Evolutionary conservation across 1,140 invertebrate genomes (phyloP), one percentile per base, ranked within the genome.

Genomic region (Triops cancriformis): DNA sequence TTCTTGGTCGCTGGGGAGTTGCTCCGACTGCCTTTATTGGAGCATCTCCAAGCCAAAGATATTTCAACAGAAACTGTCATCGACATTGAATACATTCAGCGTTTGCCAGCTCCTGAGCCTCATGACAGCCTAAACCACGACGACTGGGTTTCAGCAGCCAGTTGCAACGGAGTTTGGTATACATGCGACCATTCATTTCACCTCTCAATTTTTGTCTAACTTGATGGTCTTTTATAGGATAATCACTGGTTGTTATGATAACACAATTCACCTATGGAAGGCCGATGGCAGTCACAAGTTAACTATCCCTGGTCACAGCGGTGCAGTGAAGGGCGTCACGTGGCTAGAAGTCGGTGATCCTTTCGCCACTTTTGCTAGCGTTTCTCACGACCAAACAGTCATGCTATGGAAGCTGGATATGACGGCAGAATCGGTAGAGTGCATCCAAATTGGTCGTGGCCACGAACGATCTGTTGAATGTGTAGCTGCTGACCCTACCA

Each of bases 181-280:
- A 78, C 83, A 77, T 18, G 9, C 31, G 51, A 14, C 18, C 27
- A 72, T 23, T 77, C 31, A 77, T 78, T 26, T 43, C 73, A 31
- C 26, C 28, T 31, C 45, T 74, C 26, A 12, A 18, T 76, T 78
- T 73, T 43, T 78, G 51, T 26, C 26, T 43, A 74, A 11, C 10
- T 77, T 75, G 51, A 73, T 73, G 76, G 43, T 78, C 74, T 83
- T 79, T 83, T 73, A 18, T 82, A 94, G 93, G 91, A 94, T 98
- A 79, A 82, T 98, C 11, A 93, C 93, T 77, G 96, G 96, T n/a
- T 94, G 94, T 85, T 98, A 98, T 87, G 97, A 98, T 84, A 93
- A 94, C 83, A 94, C 94, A 51, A 82, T 98, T 23, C 92, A 95
- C 81, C 88, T 98, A 77, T 98, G 95, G 95, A 92, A 89, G 18